Conservation (phyloP, 2,797 vertebrate genomes). For the Pyrocephalus nanus region DNA sequence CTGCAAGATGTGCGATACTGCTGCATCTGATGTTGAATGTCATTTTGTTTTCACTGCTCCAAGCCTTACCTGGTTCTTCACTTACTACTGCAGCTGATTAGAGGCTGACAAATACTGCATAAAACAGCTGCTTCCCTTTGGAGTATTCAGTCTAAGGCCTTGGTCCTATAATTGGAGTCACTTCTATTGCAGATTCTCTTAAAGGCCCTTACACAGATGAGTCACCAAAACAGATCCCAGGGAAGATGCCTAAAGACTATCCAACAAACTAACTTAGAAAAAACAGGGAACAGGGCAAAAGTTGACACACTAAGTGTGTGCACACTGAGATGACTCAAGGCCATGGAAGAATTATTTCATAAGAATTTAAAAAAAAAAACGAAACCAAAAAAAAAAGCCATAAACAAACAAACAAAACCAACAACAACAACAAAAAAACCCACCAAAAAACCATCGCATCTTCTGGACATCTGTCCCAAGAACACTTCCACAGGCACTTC, state of each 20-base stretch:
- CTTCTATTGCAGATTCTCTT: background rate
- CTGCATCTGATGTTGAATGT: background rate
- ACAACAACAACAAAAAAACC: background rate
- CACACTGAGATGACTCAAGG: background rate
- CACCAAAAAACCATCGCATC: background rate
- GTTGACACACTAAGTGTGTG: background rate
- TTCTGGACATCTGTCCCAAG: background rate
- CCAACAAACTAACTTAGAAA: background rate
- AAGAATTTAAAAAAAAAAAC: background rate
- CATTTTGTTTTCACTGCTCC: background rate
- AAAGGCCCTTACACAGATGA: background rate
- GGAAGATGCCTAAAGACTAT: background rate
- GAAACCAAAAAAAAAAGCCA: too few species aligned
- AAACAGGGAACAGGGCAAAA: background rate
- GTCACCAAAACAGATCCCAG: background rate
- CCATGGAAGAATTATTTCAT: background rate
- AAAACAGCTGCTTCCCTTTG: background rate
- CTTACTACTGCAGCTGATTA: background rate
- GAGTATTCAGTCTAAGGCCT: background rate
- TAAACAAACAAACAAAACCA: too few species aligned
- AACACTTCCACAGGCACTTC: background rate
- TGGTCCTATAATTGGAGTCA: background rate
- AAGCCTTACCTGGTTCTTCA: background rate
- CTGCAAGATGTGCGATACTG: background rate
- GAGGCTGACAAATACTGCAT: background rate